Conservation (phyloP, 2,888 invertebrate genomes). For the Hoplodrina blanda region DNA sequence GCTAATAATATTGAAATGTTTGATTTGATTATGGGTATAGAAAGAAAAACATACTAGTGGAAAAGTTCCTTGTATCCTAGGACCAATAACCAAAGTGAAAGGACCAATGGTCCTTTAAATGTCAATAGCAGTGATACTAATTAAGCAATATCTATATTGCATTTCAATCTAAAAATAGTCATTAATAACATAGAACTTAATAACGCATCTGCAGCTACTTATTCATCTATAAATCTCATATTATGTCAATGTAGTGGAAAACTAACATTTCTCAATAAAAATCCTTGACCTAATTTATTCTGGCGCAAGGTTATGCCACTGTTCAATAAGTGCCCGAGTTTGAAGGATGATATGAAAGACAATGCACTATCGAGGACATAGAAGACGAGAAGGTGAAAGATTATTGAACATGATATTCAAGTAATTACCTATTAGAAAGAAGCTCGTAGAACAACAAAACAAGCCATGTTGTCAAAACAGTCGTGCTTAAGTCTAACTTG, state of each 20-base stretch:
- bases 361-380: slow-evolving; percentile 14
- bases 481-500: too few relatives aligned
- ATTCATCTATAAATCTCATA: background rate
- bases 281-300: slow-evolving; percentile 35
- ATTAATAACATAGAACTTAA: background rate
- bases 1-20: background rate
- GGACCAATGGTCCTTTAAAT: background rate
- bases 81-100: background rate
- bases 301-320: slow-evolving; percentile 32
- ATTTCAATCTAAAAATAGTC: background rate
- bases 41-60: too few relatives aligned
- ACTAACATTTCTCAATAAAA: background rate
- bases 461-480: background rate
- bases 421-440: background rate
- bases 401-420: background rate
- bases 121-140: background rate
- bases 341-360: slow-evolving; percentile 25
- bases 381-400: background rate
- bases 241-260: background rate
- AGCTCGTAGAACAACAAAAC: background rate
- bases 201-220: background rate
- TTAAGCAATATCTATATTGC: background rate
- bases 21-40: background rate
- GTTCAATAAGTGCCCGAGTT: slow-evolving; percentile 14
- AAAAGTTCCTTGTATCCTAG: background rate